A percentile compares a stretch with the other conserved stretches of the same genome.
These are phyloP conservation scores for Cebus imitator DNA, from an alignment of 2,113 vertebrate genomes.

Conservation along the genomic window DNA sequence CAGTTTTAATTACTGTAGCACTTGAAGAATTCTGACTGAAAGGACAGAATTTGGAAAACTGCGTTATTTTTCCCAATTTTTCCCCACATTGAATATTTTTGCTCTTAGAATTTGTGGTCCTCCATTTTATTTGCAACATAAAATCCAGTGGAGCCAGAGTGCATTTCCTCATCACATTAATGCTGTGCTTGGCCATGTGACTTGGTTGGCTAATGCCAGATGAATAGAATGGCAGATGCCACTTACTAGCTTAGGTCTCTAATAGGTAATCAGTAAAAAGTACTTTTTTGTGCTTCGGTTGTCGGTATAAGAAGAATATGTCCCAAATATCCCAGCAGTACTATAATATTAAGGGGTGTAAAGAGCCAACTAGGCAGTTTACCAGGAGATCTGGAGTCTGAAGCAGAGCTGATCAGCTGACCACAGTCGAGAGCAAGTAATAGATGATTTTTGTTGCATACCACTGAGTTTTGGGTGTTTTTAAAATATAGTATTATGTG, in stretches of 20 bases:
- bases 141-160: not conserved
- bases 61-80: not conserved
- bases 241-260: not conserved
- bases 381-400: not conserved
- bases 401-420: not conserved
- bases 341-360: not conserved
- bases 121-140: not conserved
- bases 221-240: not conserved
- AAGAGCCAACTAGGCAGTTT: not conserved
- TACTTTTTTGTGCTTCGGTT: not conserved
- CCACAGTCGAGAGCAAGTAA: not conserved
- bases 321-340: not conserved
- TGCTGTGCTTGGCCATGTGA: not conserved
- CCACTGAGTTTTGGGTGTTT: not conserved
- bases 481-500: not conserved
- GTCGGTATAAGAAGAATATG: not conserved
- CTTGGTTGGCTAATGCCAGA: not conserved
- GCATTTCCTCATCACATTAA: not conserved
- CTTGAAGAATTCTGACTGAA: not conserved
- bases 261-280: not conserved
- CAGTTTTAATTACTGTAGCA: not conserved
- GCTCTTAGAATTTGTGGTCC: not conserved
- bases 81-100: not conserved
- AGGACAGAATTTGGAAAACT: not conserved
- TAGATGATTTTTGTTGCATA: not conserved